Percentiles rank a stretch among this genome's conserved stretches.
Evolutionary conservation across 1,140 invertebrate genomes (phyloP).

Genomic region (Diorhabda sublineata): DNA sequence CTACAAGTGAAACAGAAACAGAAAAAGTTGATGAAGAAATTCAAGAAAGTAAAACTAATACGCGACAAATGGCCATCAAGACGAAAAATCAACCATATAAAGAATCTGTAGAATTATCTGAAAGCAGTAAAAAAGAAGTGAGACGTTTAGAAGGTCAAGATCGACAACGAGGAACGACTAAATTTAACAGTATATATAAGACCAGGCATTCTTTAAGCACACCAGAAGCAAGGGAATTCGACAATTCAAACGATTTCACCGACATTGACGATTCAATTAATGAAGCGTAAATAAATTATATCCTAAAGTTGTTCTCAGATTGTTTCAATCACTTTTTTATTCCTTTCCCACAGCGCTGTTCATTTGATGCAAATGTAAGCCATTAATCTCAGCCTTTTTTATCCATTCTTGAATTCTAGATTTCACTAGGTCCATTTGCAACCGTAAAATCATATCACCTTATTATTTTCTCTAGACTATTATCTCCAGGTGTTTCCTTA

Average conservation of each 20-base stretch:
- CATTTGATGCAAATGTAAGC: too few species aligned
- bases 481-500: too few species aligned
- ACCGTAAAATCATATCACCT: too few species aligned
- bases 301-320: neutral
- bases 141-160: neutral
- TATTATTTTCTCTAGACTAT: too few species aligned
- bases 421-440: too few species aligned
- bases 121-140: neutral
- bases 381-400: too few species aligned
- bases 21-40: constrained; percentile 10
- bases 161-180: neutral
- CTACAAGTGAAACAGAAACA: neutral
- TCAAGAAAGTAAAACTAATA: constrained; percentile 1
- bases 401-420: too few species aligned
- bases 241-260: neutral
- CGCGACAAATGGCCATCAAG: neutral
- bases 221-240: neutral
- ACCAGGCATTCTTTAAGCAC: neutral
- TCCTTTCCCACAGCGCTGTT: too few species aligned
- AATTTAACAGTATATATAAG: neutral
- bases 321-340: too few species aligned
- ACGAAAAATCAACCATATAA: neutral
- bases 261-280: neutral
- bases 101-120: neutral
- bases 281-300: neutral